Percentiles rank a stretch among this genome's conserved stretches.
These are phyloP conservation scores for Thaleichthys pacificus DNA, from an alignment of 2,797 vertebrate genomes.

Conservation along the genomic window DNA sequence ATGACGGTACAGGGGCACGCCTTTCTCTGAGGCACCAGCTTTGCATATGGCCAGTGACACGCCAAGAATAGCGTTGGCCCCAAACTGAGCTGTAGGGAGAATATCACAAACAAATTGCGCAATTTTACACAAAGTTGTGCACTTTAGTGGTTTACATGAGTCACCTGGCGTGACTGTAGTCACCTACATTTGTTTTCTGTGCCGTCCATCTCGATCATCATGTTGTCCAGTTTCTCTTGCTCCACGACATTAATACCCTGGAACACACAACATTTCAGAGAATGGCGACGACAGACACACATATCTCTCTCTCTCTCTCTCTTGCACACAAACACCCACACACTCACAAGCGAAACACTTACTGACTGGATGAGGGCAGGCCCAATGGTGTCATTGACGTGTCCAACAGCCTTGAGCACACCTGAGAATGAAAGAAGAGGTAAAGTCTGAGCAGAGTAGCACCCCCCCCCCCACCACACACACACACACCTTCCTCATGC, in stretches of 20 bases:
- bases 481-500: not conserved
- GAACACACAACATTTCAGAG: constrained; percentile 23
- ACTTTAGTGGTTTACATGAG: not conserved
- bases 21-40: constrained; percentile 87
- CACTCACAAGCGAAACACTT: constrained; percentile 58
- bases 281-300: not conserved
- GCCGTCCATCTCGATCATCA: constrained; percentile 95
- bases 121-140: not conserved
- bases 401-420: constrained; percentile 89
- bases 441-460: not conserved
- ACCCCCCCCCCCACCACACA: not conserved
- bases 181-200: constrained; percentile 92
- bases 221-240: constrained; percentile 89
- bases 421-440: constrained; percentile 59
- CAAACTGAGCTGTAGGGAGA: constrained; percentile 82
- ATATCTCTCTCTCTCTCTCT: not conserved
- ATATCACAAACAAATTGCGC: constrained; percentile 22
- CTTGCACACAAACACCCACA: not conserved
- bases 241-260: constrained; percentile 86
- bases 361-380: constrained; percentile 87
- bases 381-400: constrained; percentile 89
- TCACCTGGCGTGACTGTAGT: not conserved
- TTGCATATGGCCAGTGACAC: constrained; percentile 90
- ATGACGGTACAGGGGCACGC: constrained; percentile 87
- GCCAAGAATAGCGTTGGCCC: constrained; percentile 90